Evolutionary conservation across 2,797 vertebrate species (phyloP), one percentile per base, ranked within the genome.

Genomic region (Neostethus bicornis): DNA sequence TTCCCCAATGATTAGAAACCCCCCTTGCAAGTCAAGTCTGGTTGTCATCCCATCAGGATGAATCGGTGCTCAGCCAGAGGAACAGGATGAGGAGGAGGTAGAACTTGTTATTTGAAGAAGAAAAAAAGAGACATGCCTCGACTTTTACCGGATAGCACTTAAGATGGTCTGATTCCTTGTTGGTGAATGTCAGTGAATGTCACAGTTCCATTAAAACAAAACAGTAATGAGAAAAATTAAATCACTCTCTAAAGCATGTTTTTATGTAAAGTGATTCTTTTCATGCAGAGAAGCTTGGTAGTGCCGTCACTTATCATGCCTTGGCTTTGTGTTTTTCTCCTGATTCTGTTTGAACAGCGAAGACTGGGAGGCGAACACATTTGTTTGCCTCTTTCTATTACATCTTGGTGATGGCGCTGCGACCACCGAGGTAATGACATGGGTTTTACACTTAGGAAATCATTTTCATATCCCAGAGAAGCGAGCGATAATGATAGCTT

Each of bases 391-490:
- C 78, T 73, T 79, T 83, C 79, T 69, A 84, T 86, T 78, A 83
- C 73, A 72, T 79, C 71, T 73, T 75, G 43, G 79, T 66, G 70
- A 83, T 75, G 75, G 80, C 73, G 58, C 56, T 48, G 69, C 58
- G 70, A 83, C 87, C 81, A 80, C 80, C 60, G 79, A 87, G 86
- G 86, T 89, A 90, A 90, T 90, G 86, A 85, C 85, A 83, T 69
- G 73, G 77, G 81, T 86, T 85, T 87, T 82, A 86, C 83, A 85
- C 85, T 89, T 82, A 85, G 84, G 71, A 81, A 89, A 88, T 89
- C 81, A 87, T 87, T 88, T 89, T 87, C 84, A 88, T 87, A 84
- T 89, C 80, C 67, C 52, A 41, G 73, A 70, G 81, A 82, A 82
- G 85, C 79, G 46, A 82, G 79, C 49, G 61, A 63, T 87, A 86